Conservation (phyloP, 2,113 vertebrate species). For the Ptilonorhynchus violaceus region DNA sequence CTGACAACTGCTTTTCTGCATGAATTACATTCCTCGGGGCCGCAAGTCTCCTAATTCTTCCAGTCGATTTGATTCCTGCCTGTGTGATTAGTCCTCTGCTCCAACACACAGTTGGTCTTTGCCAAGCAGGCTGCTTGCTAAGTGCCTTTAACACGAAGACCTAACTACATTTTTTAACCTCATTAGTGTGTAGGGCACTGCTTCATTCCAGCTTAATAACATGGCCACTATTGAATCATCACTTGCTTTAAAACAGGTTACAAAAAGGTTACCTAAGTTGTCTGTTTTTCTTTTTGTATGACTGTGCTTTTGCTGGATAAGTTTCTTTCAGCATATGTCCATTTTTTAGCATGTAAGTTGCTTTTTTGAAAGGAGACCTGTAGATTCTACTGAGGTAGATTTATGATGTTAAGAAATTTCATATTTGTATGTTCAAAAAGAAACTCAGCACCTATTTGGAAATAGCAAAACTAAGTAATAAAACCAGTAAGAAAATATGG, state of each 20-base stretch:
- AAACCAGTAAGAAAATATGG: not conserved
- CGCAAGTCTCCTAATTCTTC: slow-evolving; percentile 76
- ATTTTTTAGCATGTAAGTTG: not conserved
- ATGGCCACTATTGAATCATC: slow-evolving; percentile 43
- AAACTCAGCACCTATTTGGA: not conserved
- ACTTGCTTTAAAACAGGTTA: slow-evolving; percentile 41
- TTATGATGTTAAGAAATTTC: not conserved
- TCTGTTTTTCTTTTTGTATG: slow-evolving; percentile 16
- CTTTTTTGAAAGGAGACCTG: not conserved
- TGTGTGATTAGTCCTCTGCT: slow-evolving; percentile 74
- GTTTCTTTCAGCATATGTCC: not conserved
- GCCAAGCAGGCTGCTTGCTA: slow-evolving; percentile 65
- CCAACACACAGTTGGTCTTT: slow-evolving; percentile 57
- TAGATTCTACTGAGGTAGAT: not conserved
- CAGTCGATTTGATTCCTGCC: slow-evolving; percentile 75
- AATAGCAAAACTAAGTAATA: not conserved
- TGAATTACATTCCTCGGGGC: slow-evolving; percentile 80
- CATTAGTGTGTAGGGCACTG: slow-evolving; percentile 61
- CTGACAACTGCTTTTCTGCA: slow-evolving; percentile 78
- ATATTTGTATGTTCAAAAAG: not conserved
- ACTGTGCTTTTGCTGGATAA: not conserved
- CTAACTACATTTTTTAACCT: slow-evolving; percentile 70
- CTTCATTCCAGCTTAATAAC: slow-evolving; percentile 55
- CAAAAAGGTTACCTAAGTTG: slow-evolving; percentile 21
- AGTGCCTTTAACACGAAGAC: slow-evolving; percentile 69